Percentiles rank a stretch among this genome's conserved stretches.
Evolutionary conservation across 1,140 invertebrate genomes (phyloP).

Genomic region (Scaptomyza hsui): DNA sequence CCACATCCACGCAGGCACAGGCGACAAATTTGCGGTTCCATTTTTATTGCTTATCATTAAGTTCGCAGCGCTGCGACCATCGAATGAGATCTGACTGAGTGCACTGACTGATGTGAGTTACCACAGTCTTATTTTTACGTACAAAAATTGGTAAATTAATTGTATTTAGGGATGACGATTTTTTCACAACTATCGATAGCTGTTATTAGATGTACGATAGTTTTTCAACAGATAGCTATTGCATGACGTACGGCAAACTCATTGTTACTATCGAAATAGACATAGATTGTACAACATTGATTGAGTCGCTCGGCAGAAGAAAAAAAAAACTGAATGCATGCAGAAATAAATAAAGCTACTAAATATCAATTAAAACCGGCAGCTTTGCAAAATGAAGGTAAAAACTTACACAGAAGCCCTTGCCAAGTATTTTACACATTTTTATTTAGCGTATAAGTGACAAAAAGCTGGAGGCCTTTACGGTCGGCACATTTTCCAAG

Average conservation of each 20-base stretch:
- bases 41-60: constrained; percentile 25
- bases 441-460: constrained; percentile 87
- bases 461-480: constrained; percentile 92
- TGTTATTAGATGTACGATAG: not conserved
- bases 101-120: constrained; percentile 4
- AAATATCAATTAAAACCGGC: not conserved
- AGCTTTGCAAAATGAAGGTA: constrained; percentile 52
- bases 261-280: too few relatives aligned
- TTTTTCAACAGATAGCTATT: not conserved
- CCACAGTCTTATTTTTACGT: constrained; percentile 21
- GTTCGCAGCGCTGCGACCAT: not conserved
- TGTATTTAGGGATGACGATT: constrained; percentile 22
- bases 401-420: not conserved
- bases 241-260: too few relatives aligned
- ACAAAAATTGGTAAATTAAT: constrained; percentile 29
- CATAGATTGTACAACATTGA: not conserved
- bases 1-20: constrained; percentile 69
- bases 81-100: constrained; percentile 1
- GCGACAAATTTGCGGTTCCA: constrained; percentile 67
- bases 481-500: constrained; percentile 91
- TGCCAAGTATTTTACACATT: not conserved
- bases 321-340: constrained; percentile 5
- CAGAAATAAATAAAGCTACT: constrained; percentile 4
- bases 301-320: not conserved
- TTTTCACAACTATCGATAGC: constrained; percentile 3